phyloP scores from a whole-genome alignment of 1,140 invertebrate species.

The Camponotus vicinus region DNA sequence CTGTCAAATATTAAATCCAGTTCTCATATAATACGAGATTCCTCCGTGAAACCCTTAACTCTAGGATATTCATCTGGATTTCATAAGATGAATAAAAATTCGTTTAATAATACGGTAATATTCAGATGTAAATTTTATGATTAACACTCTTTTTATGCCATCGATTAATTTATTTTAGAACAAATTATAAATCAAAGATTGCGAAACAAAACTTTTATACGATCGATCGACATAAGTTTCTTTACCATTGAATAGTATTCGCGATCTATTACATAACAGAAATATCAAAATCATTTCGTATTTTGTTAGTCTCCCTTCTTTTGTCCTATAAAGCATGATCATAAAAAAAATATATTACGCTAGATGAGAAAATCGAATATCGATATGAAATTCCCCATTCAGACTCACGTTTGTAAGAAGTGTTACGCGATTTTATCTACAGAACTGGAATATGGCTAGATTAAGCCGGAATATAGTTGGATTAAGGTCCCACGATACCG shows the following conservation, averaged over 20 bases:
- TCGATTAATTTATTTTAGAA: background rate
- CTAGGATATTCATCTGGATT: background rate
- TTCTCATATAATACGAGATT: constrained; percentile 16
- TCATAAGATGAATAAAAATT: constrained; percentile 15
- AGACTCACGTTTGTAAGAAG: background rate
- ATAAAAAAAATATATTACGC: background rate
- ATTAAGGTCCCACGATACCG: constrained; percentile 58
- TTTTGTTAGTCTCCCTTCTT: constrained; percentile 5
- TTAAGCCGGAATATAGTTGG: constrained; percentile 24
- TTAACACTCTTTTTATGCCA: background rate
- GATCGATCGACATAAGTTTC: constrained; percentile 2
- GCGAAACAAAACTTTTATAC: background rate
- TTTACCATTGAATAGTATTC: background rate
- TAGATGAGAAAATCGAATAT: constrained; percentile 34
- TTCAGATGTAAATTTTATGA: constrained; percentile 14
- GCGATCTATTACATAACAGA: constrained; percentile 10
- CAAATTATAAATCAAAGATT: background rate
- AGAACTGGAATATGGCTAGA: constrained; percentile 17
- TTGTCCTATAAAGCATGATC: constrained; percentile 3
- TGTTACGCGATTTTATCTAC: constrained; percentile 47
- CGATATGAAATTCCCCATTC: constrained; percentile 16
- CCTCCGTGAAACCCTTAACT: constrained; percentile 10
- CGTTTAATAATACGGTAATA: constrained; percentile 21
- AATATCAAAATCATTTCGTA: constrained; percentile 18
- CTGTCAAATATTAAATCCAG: constrained; percentile 50